Conservation (phyloP, 2,797 vertebrate genomes). For the Sandelia bainsii region DNA sequence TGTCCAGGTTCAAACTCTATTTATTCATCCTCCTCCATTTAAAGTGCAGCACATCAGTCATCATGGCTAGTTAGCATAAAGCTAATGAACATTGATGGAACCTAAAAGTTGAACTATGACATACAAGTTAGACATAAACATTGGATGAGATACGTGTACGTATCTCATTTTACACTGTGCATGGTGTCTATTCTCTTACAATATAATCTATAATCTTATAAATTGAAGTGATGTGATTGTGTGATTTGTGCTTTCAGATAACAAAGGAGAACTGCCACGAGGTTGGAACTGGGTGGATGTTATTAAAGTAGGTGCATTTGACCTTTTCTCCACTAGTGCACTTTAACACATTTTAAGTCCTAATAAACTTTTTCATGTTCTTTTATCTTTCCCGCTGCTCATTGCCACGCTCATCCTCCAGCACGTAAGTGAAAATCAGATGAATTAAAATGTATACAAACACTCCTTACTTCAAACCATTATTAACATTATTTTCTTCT, state of each 20-base stretch:
- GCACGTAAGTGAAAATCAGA: constrained; percentile 78
- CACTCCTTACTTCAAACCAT: not conserved
- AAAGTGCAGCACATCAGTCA: too few relatives aligned
- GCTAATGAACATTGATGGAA: too few relatives aligned
- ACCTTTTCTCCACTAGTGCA: constrained; percentile 19
- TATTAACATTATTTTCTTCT: not conserved
- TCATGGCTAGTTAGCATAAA: too few relatives aligned
- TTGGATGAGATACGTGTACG: too few relatives aligned
- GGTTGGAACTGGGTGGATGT: constrained; percentile 99
- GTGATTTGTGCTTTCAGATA: constrained; percentile 81
- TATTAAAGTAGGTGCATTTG: constrained; percentile 88
- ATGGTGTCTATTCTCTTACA: too few relatives aligned
- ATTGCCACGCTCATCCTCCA: constrained; percentile 39
- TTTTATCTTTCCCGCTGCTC: not conserved
- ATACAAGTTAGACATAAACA: too few relatives aligned
- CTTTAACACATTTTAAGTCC: not conserved
- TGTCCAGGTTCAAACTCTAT: too few relatives aligned
- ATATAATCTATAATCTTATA: too few relatives aligned
- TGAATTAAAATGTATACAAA: fast-evolving
- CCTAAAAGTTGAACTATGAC: too few relatives aligned
- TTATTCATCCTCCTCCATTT: too few relatives aligned
- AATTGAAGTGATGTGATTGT: not conserved
- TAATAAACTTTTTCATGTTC: constrained; percentile 15
- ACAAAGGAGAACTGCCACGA: constrained; percentile 95
- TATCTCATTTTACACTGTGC: too few relatives aligned